phyloP scores from a whole-genome alignment of 2,113 vertebrate genomes.

The Galeopterus variegatus region DNA sequence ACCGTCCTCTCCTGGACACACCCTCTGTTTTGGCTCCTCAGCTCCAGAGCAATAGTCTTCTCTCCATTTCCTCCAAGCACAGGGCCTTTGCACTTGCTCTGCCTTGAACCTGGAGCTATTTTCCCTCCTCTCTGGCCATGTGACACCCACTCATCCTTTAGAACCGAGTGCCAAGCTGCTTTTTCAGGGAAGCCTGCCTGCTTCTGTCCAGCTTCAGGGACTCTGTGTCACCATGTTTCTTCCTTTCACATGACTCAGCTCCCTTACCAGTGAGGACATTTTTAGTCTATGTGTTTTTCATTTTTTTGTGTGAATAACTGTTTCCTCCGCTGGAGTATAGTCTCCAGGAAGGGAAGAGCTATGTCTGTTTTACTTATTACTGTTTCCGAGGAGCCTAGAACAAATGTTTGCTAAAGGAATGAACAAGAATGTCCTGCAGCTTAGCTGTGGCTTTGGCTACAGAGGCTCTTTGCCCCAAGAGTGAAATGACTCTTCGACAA shows the following conservation, averaged over 20 bases:
- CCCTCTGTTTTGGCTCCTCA: too few relatives aligned
- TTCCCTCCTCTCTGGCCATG: background rate
- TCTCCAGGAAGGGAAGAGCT: background rate
- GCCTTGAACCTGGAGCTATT: background rate
- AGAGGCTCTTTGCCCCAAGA: background rate
- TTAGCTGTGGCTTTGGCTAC: background rate
- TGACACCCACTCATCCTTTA: background rate
- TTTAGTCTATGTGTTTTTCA: background rate
- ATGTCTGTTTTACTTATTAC: background rate
- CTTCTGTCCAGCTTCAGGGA: too few relatives aligned
- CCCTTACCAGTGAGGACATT: background rate
- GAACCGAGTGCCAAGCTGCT: background rate
- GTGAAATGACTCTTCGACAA: background rate
- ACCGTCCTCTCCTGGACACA: background rate
- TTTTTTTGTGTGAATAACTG: background rate
- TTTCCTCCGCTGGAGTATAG: background rate
- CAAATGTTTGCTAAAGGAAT: slow-evolving; percentile 21
- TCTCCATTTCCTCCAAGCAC: background rate
- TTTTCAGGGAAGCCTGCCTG: background rate
- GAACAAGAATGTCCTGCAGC: background rate
- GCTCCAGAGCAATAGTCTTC: background rate
- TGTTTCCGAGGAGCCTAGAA: background rate
- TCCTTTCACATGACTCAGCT: background rate
- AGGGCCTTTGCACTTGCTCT: background rate
- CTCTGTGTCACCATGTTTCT: background rate